Evolutionary conservation across 1,140 invertebrate species (phyloP).

Genomic region (Cardiocondyla obscurior): DNA sequence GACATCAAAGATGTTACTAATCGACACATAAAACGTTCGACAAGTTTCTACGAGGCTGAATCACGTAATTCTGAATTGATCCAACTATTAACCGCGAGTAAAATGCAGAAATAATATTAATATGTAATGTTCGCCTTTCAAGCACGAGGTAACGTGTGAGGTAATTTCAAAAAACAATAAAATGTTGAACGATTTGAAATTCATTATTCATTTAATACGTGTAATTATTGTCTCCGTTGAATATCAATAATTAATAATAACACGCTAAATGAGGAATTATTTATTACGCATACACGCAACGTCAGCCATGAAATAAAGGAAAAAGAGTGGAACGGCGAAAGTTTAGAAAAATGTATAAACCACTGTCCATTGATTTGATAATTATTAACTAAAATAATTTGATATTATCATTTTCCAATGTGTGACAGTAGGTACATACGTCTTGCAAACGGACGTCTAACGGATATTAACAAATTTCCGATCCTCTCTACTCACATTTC

Average conservation of each 20-base stretch:
- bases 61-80: background rate
- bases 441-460: background rate
- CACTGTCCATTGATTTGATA: background rate
- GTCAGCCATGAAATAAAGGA: background rate
- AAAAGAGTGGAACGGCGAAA: background rate
- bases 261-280: background rate
- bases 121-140: no score
- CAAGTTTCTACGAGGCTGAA: background rate
- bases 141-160: background rate
- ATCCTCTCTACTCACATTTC: background rate
- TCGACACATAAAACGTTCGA: background rate
- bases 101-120: background rate
- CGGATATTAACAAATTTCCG: background rate
- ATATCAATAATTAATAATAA: background rate
- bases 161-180: background rate
- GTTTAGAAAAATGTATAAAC: background rate
- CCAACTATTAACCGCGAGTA: background rate
- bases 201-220: background rate
- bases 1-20: background rate
- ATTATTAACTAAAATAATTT: background rate
- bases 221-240: background rate
- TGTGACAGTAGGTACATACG: background rate
- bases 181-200: background rate
- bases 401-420: background rate
- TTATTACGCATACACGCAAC: background rate